Conservation (phyloP, 2,797 vertebrate species). For the Cyprinella venusta region DNA sequence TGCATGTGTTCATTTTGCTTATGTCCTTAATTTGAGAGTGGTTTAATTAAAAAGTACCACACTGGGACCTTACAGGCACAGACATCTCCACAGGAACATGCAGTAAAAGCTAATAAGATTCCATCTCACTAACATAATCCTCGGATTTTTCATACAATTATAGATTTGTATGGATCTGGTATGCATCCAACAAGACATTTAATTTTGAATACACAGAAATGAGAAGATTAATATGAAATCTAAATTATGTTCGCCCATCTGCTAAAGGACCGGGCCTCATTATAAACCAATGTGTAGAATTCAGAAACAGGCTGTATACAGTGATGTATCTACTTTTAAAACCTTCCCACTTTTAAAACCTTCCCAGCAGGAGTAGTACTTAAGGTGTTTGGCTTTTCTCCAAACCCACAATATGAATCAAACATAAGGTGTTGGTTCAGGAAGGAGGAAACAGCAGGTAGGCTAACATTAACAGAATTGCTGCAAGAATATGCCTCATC, state of each 20-base stretch:
- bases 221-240: slow-evolving; percentile 9
- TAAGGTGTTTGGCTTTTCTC: slow-evolving; percentile 19
- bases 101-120: slow-evolving; percentile 17
- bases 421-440: slow-evolving; percentile 19
- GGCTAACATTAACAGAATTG: slow-evolving; percentile 33
- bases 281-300: slow-evolving; percentile 10
- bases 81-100: slow-evolving; percentile 8
- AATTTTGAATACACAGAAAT: slow-evolving; percentile 32
- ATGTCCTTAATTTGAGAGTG: not conserved
- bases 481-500: not conserved
- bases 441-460: slow-evolving; percentile 8
- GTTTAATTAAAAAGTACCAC: slow-evolving; percentile 18
- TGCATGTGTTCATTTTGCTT: slow-evolving; percentile 1
- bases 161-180: slow-evolving; percentile 22
- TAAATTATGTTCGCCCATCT: slow-evolving; percentile 1
- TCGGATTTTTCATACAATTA: not conserved
- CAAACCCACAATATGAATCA: slow-evolving; percentile 2
- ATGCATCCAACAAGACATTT: slow-evolving; percentile 31
- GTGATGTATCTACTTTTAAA: slow-evolving; percentile 21
- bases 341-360: slow-evolving; percentile 25
- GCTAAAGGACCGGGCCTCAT: not conserved
- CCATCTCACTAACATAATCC: slow-evolving; percentile 7
- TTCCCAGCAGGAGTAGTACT: slow-evolving; percentile 18
- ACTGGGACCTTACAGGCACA: not conserved
- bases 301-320: not conserved